phyloP scores from a whole-genome alignment of 2,888 invertebrate genomes.

The Trypoxylon attenuatum region DNA sequence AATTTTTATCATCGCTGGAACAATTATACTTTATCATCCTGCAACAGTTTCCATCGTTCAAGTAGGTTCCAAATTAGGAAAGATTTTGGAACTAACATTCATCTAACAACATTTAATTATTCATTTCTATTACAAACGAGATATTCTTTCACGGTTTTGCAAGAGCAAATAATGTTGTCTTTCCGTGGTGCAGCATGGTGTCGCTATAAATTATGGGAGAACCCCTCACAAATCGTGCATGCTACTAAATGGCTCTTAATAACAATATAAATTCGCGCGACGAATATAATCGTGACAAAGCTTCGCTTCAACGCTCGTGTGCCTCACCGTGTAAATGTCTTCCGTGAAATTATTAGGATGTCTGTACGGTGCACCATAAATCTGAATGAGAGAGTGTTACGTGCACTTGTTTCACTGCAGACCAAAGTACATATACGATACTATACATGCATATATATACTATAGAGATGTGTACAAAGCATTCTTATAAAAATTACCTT shows the following conservation, averaged over 20 bases:
- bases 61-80: too few species aligned
- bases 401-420: neutral
- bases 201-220: slow-evolving; percentile 3
- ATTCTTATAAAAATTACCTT: too few species aligned
- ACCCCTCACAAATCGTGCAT: neutral
- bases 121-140: neutral
- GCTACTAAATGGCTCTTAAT: slow-evolving; percentile 6
- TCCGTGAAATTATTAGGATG: neutral
- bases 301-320: neutral
- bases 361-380: neutral
- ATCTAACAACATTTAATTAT: neutral
- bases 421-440: too few species aligned
- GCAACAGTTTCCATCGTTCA: too few species aligned
- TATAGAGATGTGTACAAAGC: too few species aligned
- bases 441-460: too few species aligned
- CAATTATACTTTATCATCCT: too few species aligned
- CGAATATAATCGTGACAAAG: slow-evolving; percentile 3
- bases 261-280: slow-evolving; percentile 9
- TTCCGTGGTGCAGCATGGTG: neutral
- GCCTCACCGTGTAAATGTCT: neutral
- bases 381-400: neutral
- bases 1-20: too few species aligned
- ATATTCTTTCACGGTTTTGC: neutral
- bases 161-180: slow-evolving; percentile 10
- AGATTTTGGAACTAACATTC: too few species aligned